Conservation (phyloP, 2,113 vertebrate genomes). For the Tiliqua scincoides region DNA sequence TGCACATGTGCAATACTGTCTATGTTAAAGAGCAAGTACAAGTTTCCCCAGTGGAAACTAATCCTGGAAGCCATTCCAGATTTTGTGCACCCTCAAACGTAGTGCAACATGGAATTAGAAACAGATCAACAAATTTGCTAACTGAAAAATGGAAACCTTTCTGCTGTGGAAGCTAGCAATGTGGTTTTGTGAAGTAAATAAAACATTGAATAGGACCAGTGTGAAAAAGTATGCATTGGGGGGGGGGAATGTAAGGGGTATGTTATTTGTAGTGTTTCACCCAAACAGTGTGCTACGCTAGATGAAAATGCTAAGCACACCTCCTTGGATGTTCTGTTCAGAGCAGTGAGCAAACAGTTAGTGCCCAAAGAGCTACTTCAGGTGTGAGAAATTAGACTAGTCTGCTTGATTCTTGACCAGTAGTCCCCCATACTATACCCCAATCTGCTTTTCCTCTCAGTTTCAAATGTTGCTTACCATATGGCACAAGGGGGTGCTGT, state of each 20-base stretch:
- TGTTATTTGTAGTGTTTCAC: background rate
- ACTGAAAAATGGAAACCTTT: background rate
- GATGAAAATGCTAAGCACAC: background rate
- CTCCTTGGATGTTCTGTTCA: background rate
- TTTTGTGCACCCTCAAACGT: background rate
- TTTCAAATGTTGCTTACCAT: background rate
- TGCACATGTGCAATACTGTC: too few relatives aligned
- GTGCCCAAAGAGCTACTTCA: background rate
- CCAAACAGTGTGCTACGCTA: background rate
- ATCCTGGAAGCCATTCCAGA: background rate
- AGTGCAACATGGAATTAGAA: background rate
- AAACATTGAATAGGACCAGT: background rate
- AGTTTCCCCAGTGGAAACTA: background rate
- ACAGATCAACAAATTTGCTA: background rate
- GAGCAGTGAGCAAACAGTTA: background rate
- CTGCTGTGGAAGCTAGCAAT: fast-evolving
- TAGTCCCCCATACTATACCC: too few relatives aligned
- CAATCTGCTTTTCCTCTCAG: background rate
- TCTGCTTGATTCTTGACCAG: background rate
- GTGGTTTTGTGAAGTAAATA: background rate
- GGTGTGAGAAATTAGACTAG: too few relatives aligned
- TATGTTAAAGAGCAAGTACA: background rate
- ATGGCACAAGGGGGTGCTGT: background rate
- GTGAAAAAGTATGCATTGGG: background rate
- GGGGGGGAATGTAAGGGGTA: background rate